Conservation (phyloP, 2,113 vertebrate species). For the Mugil cephalus region DNA sequence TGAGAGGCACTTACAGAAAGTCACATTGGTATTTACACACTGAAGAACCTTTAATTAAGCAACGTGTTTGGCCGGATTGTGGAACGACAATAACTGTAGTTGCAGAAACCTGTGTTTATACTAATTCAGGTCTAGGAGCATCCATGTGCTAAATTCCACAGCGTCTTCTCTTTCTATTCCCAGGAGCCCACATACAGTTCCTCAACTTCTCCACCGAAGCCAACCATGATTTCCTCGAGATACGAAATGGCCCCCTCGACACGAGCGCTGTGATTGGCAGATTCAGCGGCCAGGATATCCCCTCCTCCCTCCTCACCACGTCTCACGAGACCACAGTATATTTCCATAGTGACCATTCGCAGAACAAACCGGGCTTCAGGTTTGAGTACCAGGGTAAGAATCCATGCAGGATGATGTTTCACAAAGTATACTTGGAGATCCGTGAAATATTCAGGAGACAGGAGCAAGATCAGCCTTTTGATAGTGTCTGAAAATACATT, state of each 20-base stretch:
- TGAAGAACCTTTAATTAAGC: slow-evolving; percentile 21
- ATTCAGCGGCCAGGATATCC: slow-evolving; percentile 91
- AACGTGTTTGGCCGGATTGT: neutral
- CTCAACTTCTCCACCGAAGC: slow-evolving; percentile 98
- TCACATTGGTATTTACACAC: neutral
- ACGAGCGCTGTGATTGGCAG: slow-evolving; percentile 93
- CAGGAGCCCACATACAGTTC: slow-evolving; percentile 96
- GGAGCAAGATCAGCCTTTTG: neutral
- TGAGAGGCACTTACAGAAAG: slow-evolving; percentile 12
- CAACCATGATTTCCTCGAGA: slow-evolving; percentile 96
- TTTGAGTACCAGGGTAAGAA: slow-evolving; percentile 95
- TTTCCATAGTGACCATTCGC: slow-evolving; percentile 98
- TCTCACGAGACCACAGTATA: slow-evolving; percentile 95
- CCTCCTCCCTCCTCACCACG: slow-evolving; percentile 90
- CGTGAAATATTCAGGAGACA: slow-evolving; percentile 8
- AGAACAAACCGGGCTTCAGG: slow-evolving; percentile 97
- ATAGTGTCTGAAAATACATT: slow-evolving; percentile 19
- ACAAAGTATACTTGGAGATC: neutral
- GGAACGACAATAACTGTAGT: slow-evolving; percentile 4
- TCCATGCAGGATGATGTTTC: neutral
- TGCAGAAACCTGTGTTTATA: neutral
- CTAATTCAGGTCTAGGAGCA: neutral
- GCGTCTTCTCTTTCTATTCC: neutral
- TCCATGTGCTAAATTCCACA: neutral
- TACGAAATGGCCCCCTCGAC: slow-evolving; percentile 94